These are phyloP conservation scores for Chaetodon auriga DNA, from an alignment of 2,113 vertebrate genomes.

Conservation along the genomic window DNA sequence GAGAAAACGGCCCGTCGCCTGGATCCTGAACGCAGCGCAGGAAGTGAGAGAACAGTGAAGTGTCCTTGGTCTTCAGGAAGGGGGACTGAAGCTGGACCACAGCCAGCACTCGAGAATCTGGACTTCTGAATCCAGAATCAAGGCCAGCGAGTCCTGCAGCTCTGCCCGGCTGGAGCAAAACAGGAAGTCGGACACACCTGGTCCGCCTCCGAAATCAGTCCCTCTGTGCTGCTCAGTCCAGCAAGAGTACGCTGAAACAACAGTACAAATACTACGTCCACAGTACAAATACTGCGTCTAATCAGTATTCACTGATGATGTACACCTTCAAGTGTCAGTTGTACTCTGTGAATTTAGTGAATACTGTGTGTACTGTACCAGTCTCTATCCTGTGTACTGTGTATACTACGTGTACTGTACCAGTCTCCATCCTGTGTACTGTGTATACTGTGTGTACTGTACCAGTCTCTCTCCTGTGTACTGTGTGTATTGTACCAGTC, in stretches of 20 bases:
- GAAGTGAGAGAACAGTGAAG: background rate
- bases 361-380: background rate
- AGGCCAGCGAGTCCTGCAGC: background rate
- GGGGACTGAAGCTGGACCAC: conserved; percentile 17
- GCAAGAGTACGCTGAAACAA: background rate
- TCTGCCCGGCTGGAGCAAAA: conserved; percentile 20
- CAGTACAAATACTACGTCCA: background rate
- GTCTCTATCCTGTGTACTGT: background rate
- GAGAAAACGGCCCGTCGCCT: background rate
- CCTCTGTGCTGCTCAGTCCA: too few species aligned
- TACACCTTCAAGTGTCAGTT: too few species aligned
- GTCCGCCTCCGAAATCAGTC: background rate
- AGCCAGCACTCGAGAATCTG: background rate
- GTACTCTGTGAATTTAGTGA: background rate
- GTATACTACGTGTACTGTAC: background rate
- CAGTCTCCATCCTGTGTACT: background rate
- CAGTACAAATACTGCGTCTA: background rate
- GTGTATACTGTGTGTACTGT: background rate
- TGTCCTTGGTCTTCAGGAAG: background rate
- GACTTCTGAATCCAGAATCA: background rate
- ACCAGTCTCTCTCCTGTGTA: background rate
- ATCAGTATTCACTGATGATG: too few species aligned
- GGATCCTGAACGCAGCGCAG: conserved; percentile 6
- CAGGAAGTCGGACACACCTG: conserved; percentile 54
- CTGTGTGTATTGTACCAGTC: background rate